Base-by-base conservation (phyloP, 2,888 invertebrate genomes). In the Aspidiotus destructor region DNA sequence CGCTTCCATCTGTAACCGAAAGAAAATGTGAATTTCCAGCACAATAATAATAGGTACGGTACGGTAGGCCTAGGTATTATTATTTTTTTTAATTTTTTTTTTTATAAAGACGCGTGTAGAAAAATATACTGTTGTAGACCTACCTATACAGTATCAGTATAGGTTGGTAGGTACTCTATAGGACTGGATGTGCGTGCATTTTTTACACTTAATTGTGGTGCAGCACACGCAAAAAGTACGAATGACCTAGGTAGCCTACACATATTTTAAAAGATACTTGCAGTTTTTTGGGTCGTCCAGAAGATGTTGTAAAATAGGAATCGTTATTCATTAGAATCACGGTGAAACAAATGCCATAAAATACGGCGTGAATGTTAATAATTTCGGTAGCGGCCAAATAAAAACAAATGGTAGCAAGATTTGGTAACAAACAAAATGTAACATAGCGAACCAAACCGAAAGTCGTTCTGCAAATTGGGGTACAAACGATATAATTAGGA, bases 281-380 rank as follows among this genome's bases (percentile, higher is more conserved):
- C 91, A 88, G 86, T 76, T 83, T 84, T 28, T 93, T 79, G 72
- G 96, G 92, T 60, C 85, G 85, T 41, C 84, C 81, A 68, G 94
- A 87, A 0, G 96, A 94, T 73, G 92, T 84, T 64, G 97, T 81
- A 77, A 97, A 96, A 76, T 98, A 89, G 76, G 98, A 97, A 55
- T 95, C 93, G 44, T 99, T 99, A 79, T 93, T 92, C 99, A 99
- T 99, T 53, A 99, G 83, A 79, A 99, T 97, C 73, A 92, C 84
- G 78, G 99, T 98, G 0, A 97, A 92, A 6, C 95, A 92, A 67
- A 96, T 85, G 15, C 99, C 83, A 77, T 99, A 99, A 41, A 98
- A 97, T 78, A 98, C 81, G 0, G 96, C 95, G 80, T 98, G 92
- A 48, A 98, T 79, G 76, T 93, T 96, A 28, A 94, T 90, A 62